These are phyloP conservation scores for Lucinisca nassula DNA, from an alignment of 2,888 invertebrate genomes.

Conservation along the genomic window DNA sequence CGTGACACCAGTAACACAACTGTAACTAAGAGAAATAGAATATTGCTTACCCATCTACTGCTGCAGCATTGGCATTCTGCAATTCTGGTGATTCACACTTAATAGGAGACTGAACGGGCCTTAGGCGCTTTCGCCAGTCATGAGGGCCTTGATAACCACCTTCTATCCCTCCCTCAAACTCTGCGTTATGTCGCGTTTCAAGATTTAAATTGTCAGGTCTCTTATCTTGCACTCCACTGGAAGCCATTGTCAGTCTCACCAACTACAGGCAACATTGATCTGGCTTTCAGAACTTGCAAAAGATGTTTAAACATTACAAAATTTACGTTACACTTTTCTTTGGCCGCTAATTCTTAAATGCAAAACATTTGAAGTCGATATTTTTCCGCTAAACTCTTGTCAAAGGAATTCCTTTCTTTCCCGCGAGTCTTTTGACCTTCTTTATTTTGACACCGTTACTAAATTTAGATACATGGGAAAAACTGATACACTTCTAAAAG, in stretches of 20 bases:
- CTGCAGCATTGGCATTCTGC: not conserved
- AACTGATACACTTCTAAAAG: not conserved
- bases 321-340: not conserved
- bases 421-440: slow-evolving; percentile 71
- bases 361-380: too few species aligned
- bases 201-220: not conserved
- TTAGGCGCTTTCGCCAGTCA: slow-evolving; percentile 83
- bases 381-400: not conserved
- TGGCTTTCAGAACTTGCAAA: not conserved
- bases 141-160: slow-evolving; percentile 83
- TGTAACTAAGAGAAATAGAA: too few species aligned
- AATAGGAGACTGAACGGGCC: slow-evolving; percentile 77
- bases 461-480: slow-evolving; percentile 28
- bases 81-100: slow-evolving; percentile 42
- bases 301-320: not conserved
- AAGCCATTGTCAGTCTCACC: slow-evolving; percentile 43
- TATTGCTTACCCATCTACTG: not conserved
- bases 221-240: not conserved
- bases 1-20: too few species aligned
- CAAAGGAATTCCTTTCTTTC: slow-evolving; percentile 69
- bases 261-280: not conserved
- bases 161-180: not conserved
- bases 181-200: not conserved
- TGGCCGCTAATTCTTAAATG: too few species aligned
- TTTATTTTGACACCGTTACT: slow-evolving; percentile 15